Percentiles rank a stretch among this genome's conserved stretches.
phyloP scores from a whole-genome alignment of 35 echinoderm and acorn worm species.

The Heliocidaris tuberculata region DNA sequence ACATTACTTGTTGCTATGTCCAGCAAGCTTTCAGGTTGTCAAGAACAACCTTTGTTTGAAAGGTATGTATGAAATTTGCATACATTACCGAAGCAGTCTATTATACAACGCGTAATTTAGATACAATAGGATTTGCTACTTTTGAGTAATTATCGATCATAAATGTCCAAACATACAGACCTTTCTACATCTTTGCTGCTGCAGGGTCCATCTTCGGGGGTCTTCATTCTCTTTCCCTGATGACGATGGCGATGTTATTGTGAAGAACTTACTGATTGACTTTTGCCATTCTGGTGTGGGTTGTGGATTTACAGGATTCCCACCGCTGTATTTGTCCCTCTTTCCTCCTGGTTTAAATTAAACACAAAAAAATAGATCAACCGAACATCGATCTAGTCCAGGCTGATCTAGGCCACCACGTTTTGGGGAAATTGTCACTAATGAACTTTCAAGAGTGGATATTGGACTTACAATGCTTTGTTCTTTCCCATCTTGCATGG shows the following conservation, averaged over 20 bases:
- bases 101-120: neutral
- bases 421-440: no score
- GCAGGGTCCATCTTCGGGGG: conserved; percentile 12
- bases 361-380: neutral
- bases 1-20: no score
- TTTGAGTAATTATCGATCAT: neutral
- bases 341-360: conserved; percentile 23
- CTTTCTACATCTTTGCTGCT: conserved; percentile 42
- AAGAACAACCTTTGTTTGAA: no score
- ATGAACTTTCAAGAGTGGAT: no score
- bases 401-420: no score
- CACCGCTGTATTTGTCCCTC: conserved; percentile 32
- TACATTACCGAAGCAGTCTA: no score
- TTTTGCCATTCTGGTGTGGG: conserved; percentile 35
- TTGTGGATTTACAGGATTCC: neutral
- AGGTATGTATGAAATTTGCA: no score
- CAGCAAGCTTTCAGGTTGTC: no score
- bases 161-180: neutral
- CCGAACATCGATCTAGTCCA: no score
- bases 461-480: no score
- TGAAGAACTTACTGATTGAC: conserved; percentile 20
- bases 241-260: neutral
- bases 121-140: neutral
- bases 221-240: conserved; percentile 40
- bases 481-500: no score